Conservation (phyloP, 2,888 invertebrate genomes). For the Xanthia togata region DNA sequence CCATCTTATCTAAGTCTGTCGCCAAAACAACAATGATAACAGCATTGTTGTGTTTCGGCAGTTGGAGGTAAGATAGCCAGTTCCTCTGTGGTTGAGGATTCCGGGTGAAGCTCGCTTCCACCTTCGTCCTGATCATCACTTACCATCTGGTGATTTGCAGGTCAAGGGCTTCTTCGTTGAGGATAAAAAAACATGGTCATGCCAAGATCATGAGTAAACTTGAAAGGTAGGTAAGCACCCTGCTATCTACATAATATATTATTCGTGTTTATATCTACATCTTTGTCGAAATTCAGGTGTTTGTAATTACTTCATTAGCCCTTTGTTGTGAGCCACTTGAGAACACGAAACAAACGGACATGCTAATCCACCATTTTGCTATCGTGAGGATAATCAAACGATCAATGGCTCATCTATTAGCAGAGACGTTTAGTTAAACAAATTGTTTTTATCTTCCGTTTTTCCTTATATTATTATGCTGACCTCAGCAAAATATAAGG, state of each 20-base stretch:
- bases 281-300: conserved; percentile 42
- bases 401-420: conserved; percentile 57
- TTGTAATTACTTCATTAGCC: conserved; percentile 66
- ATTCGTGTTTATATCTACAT: conserved; percentile 5
- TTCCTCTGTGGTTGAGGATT: too few relatives aligned
- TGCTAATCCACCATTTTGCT: conserved; percentile 63
- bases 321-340: conserved; percentile 70
- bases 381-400: conserved; percentile 66
- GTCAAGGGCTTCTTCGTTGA: too few relatives aligned
- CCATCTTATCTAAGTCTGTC: too few relatives aligned
- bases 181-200: neutral
- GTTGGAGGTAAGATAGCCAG: too few relatives aligned
- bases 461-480: neutral
- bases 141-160: too few relatives aligned
- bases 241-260: neutral
- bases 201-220: neutral
- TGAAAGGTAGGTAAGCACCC: neutral
- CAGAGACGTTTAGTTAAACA: conserved; percentile 30
- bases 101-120: too few relatives aligned
- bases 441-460: conserved; percentile 23
- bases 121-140: too few relatives aligned
- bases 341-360: conserved; percentile 72
- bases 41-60: too few relatives aligned
- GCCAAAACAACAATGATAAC: too few relatives aligned
- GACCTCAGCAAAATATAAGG: too few relatives aligned